A percentile compares a stretch with the other conserved stretches of the same genome.
Conservation (phyloP, 2,113 vertebrate genomes). For the Gobiocypris rarus region DNA sequence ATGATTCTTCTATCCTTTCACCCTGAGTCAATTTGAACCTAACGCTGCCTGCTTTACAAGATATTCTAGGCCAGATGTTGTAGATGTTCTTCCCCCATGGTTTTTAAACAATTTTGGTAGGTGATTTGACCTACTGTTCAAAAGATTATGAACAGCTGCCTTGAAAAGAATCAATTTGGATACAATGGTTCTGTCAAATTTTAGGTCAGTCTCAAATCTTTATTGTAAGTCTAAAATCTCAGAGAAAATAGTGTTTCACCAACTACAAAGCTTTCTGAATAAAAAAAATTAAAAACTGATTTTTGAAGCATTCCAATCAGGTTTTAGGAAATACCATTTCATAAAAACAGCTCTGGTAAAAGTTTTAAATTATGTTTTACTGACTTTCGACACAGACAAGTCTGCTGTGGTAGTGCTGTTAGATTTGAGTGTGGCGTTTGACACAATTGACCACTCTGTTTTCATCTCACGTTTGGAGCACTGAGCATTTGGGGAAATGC, state of each 20-base stretch:
- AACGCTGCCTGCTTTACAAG: not conserved
- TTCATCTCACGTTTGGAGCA: no score
- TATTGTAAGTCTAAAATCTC: not conserved
- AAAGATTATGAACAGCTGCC: not conserved
- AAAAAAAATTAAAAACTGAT: no score
- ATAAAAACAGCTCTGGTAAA: no score
- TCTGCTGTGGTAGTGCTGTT: not conserved
- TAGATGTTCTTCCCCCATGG: not conserved
- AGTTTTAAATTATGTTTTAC: not conserved
- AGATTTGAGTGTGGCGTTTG: no score
- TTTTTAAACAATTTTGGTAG: not conserved
- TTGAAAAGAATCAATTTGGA: not conserved
- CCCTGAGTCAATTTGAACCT: not conserved
- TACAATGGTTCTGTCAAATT: not conserved
- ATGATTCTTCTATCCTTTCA: not conserved
- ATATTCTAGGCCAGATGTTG: not conserved
- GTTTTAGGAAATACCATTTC: no score
- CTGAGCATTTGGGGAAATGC: no score
- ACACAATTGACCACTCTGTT: no score
- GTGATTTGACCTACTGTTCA: not conserved
- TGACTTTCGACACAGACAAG: not conserved
- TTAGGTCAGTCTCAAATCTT: not conserved
- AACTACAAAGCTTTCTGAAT: not conserved
- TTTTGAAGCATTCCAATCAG: no score
- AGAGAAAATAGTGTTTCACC: not conserved